Evolutionary conservation across 2,113 vertebrate species (phyloP), one percentile per base, ranked within the genome.

Genomic region (Eolophus roseicapilla): DNA sequence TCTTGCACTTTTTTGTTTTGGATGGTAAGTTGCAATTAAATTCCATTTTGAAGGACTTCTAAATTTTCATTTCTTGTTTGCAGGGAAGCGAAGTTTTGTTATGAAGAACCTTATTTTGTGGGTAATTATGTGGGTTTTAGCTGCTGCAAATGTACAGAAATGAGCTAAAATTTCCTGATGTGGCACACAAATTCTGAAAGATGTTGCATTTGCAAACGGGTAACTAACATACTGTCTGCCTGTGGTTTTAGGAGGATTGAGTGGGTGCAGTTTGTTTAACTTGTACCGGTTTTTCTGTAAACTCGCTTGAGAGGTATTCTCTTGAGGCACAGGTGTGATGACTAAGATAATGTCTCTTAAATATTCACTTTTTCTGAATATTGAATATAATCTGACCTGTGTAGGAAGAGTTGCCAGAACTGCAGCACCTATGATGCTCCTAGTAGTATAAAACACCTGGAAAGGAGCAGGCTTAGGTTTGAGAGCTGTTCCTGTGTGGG

Each of bases 1-100:
- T 97, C 98, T 99, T 98, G 99, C 99, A 95, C 98, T 99, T 96
- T 99, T 99, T 98, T 99, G 99, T 98, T 99, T 99, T 94, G 99
- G 99, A 98, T 99, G 99, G 99, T 99, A 98, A 99, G 99, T 98
- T 95, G 33, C 68, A 57, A 13, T 93, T 93, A 43, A 46, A 64
- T 86, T 86, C 4, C 43, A 20, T 89, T 76, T 35, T 80, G 52
- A 35, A 17, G 13, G 35, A 23, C 25, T 52, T 50, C 11, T 20
- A 35, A 13, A 4, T 19, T 59, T 93, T 82, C 14, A 16, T 80
- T 93, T 81, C 70, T 93, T 43, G 23, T 74, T 62, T 44, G 37
- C 47, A 28, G 27, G 52, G 49, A 37, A 63, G 14, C 28, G 25
- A 19, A 35, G 60, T 17, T 65, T 59, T 82, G 16, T 41, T 85